These are phyloP conservation scores for Bradypus variegatus DNA, from an alignment of 2,797 vertebrate genomes.

Conservation along the genomic window DNA sequence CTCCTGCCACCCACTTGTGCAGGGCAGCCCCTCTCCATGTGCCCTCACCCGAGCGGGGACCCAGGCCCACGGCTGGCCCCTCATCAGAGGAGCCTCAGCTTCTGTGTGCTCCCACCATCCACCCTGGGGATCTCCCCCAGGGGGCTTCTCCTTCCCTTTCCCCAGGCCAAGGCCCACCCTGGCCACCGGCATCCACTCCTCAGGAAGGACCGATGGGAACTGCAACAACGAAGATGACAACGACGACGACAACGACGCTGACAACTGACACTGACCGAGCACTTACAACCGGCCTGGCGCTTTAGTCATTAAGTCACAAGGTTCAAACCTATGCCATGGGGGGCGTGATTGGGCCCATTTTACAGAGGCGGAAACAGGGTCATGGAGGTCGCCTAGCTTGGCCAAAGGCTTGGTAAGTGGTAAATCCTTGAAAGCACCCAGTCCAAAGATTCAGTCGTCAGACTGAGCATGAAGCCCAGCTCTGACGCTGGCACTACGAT, in stretches of 20 bases:
- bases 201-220: not conserved
- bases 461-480: not conserved
- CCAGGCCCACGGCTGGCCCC: not conserved
- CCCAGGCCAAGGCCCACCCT: not conserved
- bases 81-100: not conserved
- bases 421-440: not conserved
- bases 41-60: not conserved
- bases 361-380: not conserved
- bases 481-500: not conserved
- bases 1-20: accelerated
- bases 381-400: not conserved
- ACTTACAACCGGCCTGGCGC: not conserved
- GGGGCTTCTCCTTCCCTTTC: not conserved
- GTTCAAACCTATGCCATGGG: not conserved
- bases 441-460: not conserved
- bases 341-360: not conserved
- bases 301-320: not conserved
- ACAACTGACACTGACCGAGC: not conserved
- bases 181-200: not conserved
- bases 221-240: accelerated
- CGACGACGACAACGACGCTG: accelerated
- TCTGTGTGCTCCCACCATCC: not conserved
- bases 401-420: not conserved
- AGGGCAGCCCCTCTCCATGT: not conserved
- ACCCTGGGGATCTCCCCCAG: not conserved